Evolutionary conservation across 2,797 vertebrate species (phyloP), one percentile per base, ranked within the genome.

Genomic region (Hafferia zeledoni): DNA sequence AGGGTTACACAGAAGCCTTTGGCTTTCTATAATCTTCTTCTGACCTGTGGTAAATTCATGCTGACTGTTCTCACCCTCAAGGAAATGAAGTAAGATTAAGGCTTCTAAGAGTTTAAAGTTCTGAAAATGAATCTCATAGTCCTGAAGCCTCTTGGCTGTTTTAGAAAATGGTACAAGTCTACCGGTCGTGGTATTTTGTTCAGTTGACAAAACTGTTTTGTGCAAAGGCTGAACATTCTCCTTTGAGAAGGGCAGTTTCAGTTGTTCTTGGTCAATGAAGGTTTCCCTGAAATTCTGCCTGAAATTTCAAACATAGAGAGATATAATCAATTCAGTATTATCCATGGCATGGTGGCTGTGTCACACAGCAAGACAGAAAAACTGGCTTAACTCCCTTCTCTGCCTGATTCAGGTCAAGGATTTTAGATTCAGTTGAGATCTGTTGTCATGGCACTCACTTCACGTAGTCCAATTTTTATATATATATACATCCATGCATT

Each of bases 41-140:
- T 89, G 76, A 90, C 91, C 93, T 90, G 67, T 50, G 81, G 35
- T 90, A 96, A 93, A 96, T 96, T 81, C 77, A 33, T 46, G 61
- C 47, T 90, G 94, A 88, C 72, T 88, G 61, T 86, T 96, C 69
- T 94, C 50, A 72, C 77, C 91, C 83, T 89, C 59, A 47, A 93
- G 87, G 63, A 86, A 87, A 81, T 81, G 56, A 83, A 89, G 53
- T 65, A 59, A 94, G 87, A 91, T 83, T 91, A 96, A 88, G 70
- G 49, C 31, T 94, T 94, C 44, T 44, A 72, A 72, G 70, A 74
- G 63, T 46, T 60, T 83, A 78, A 92, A 77, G 44, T 95, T 89
- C 64, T 80, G 64, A 89, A 96, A 94, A 92, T 75, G 0, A 83
- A 53, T 87, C 75, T 85, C 33, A 30, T 49, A 41, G 57, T 82